Conservation (phyloP, 1,140 invertebrate genomes). For the Drosophila malerkotliana region DNA sequence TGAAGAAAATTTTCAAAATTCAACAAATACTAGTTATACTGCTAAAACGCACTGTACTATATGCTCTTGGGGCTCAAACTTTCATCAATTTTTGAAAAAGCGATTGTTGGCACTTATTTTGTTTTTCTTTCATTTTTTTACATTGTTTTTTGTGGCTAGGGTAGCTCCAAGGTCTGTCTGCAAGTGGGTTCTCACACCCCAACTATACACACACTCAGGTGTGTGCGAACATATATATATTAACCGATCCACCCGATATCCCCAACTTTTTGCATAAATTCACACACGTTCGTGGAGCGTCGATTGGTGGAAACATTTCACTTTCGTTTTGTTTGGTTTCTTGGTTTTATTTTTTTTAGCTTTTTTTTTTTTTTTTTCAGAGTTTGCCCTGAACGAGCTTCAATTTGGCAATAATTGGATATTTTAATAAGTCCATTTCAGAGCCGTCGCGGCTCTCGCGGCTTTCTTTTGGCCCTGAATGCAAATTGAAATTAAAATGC, state of each 20-base stretch:
- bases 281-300: conserved; percentile 42
- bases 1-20: too few species aligned
- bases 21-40: neutral
- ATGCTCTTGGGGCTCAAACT: conserved; percentile 1
- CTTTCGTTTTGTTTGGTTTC: conserved; percentile 57
- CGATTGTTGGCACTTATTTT: neutral
- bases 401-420: conserved; percentile 78
- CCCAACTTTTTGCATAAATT: conserved; percentile 49
- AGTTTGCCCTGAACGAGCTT: conserved; percentile 45
- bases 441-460: conserved; percentile 2
- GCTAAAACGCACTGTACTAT: conserved; percentile 4
- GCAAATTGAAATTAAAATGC: conserved; percentile 78
- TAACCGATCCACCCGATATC: neutral
- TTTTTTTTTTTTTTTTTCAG: conserved; percentile 27
- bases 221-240: neutral
- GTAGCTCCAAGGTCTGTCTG: conserved; percentile 21
- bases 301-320: conserved; percentile 61
- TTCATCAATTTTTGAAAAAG: conserved; percentile 7
- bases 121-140: neutral
- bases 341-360: conserved; percentile 38
- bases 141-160: conserved; percentile 10
- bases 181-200: conserved; percentile 32
- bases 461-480: conserved; percentile 78
- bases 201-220: neutral
- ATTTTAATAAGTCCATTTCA: conserved; percentile 73